These are phyloP conservation scores for Trogon melanurus DNA, from an alignment of 2,113 vertebrate genomes.

Conservation along the genomic window DNA sequence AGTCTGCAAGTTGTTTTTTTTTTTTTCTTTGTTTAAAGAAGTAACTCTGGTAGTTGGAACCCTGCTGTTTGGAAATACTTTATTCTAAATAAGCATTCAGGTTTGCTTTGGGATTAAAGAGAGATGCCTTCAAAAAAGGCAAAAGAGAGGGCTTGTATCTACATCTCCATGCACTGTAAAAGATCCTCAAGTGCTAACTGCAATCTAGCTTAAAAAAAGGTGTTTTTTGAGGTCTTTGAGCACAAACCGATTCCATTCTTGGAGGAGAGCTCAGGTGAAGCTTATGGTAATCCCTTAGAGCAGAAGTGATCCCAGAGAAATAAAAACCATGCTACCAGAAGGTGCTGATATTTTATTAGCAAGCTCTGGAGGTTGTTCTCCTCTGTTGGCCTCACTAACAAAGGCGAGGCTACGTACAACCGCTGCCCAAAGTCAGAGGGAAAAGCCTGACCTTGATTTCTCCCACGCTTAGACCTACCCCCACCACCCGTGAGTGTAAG, in stretches of 20 bases:
- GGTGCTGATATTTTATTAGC: not conserved
- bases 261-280: not conserved
- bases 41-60: not conserved
- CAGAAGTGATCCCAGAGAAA: not conserved
- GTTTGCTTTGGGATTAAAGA: not conserved
- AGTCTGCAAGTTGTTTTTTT: not conserved
- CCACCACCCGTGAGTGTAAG: fast-evolving
- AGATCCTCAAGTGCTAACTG: not conserved
- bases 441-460: not conserved
- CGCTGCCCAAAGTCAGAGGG: fast-evolving
- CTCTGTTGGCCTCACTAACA: not conserved
- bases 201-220: not conserved
- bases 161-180: not conserved
- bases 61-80: not conserved
- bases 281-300: fast-evolving
- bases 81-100: not conserved
- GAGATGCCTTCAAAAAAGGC: not conserved
- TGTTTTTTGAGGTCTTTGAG: not conserved
- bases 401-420: not conserved
- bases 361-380: not conserved
- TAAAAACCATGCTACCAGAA: not conserved
- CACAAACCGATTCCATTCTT: not conserved
- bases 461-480: not conserved
- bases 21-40: not conserved
- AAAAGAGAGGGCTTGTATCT: not conserved